A percentile compares a stretch with the other conserved stretches of the same genome.
phyloP scores from a whole-genome alignment of 2,113 vertebrate species.

The Cebus imitator region DNA sequence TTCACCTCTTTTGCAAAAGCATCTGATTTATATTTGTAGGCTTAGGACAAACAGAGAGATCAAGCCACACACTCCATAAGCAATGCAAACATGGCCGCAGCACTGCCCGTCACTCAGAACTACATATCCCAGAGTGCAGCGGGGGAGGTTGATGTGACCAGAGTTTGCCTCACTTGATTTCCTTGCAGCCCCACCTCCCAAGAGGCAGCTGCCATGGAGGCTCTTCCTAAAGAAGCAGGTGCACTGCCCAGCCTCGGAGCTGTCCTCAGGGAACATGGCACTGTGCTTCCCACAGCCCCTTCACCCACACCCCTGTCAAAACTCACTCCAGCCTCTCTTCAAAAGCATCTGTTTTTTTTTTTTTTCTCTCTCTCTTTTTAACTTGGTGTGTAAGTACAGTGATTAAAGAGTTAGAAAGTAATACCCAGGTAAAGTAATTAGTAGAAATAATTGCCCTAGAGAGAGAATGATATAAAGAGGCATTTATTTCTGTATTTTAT shows the following conservation, averaged over 20 bases:
- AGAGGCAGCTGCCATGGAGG: neutral
- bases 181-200: neutral
- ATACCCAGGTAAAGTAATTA: neutral
- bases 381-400: neutral
- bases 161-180: conserved; percentile 58
- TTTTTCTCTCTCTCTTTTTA: neutral
- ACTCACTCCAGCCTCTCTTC: neutral
- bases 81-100: neutral
- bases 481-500: neutral
- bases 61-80: neutral
- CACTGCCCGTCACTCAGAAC: neutral
- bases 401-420: conserved; percentile 8
- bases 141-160: neutral
- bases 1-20: neutral
- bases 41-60: neutral
- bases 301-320: neutral
- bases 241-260: neutral
- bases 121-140: conserved; percentile 73
- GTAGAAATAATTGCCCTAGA: neutral
- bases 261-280: neutral
- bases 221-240: neutral
- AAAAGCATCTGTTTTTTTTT: neutral
- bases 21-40: neutral
- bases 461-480: neutral
- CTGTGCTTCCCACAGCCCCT: neutral